These are phyloP conservation scores for Danionella dracula DNA, from an alignment of 2,797 vertebrate species.

Conservation along the genomic window DNA sequence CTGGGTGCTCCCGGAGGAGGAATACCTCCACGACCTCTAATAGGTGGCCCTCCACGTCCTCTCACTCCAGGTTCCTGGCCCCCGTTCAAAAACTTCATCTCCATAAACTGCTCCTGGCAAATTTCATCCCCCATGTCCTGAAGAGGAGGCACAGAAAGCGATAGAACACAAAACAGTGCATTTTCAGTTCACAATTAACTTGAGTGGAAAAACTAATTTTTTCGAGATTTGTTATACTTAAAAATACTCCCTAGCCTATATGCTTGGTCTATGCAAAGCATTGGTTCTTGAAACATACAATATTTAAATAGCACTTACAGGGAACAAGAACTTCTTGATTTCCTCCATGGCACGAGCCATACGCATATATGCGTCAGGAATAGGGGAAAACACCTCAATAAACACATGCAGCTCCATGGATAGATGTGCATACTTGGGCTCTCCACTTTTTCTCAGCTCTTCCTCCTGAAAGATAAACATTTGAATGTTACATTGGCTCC, in stretches of 20 bases:
- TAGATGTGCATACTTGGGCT: constrained; percentile 92
- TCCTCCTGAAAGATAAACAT: constrained; percentile 75
- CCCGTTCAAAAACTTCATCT: constrained; percentile 93
- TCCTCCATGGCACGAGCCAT: constrained; percentile 98
- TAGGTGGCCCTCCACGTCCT: constrained; percentile 81
- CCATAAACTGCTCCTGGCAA: constrained; percentile 97
- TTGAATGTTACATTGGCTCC: background rate
- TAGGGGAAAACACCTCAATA: constrained; percentile 92
- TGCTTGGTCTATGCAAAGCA: no score
- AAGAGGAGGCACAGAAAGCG: background rate
- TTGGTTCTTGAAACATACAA: no score
- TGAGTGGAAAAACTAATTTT: no score
- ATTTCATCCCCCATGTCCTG: constrained; percentile 99
- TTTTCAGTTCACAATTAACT: no score
- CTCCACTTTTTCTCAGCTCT: constrained; percentile 85
- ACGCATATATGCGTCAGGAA: constrained; percentile 90
- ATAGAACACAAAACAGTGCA: no score
- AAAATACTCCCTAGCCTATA: no score
- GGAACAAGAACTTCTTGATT: constrained; percentile 96
- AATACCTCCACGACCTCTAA: constrained; percentile 83
- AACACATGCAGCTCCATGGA: constrained; percentile 96
- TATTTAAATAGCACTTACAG: constrained; percentile 68
- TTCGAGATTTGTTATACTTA: no score
- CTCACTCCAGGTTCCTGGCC: constrained; percentile 82
- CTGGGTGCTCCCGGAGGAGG: constrained; percentile 81